Base-by-base conservation (phyloP, 2,888 invertebrate species). In the Boloria euphrosyne region DNA sequence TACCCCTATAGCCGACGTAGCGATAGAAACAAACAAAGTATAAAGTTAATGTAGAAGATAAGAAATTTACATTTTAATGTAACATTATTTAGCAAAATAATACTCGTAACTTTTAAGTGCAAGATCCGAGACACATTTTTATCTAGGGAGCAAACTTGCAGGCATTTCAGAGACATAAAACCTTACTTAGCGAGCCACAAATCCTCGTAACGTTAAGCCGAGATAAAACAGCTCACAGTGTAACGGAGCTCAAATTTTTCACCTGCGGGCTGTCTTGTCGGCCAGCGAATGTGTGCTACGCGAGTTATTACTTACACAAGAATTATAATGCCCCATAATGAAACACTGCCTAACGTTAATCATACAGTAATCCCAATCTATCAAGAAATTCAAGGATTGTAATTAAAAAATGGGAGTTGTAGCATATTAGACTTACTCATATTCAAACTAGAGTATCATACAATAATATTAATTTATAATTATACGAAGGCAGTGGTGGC, bases 151-250 rank as follows among this genome's bases (percentile, higher is more conserved):
- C 84, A 83, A 85, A 87, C 80, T 88, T 87, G 85, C 84, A 85
- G 83, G 83, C 85, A 82, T 85, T 86, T 79, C 84, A 80, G 82
- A 80, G 85, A 88, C 90, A 91, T 91, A 92, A 92, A 90, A 90
- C 89, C 83, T 90, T 90, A 89, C 90, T 90, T 91, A 90, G 90
- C 84, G 85, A 88, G 86, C 90, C 88, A 91, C 90, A 91, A 90
- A 92, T 92, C 87, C 90, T 91, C 87, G 90, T 91, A 91, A 91
- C 85, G 87, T 84, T 89, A 89, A 92, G 89, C 89, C 87, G 87
- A 90, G 90, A 92, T 91, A 92, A 91, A 91, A 89, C 88, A 90
- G 90, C 89, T 86, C 83, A 84, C 86, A 83, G 81, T 81, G 87
- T 84, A 85, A 81, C 86, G 80, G 78, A 79, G 84, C 79, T 85